These are phyloP conservation scores for Hemiscyllium ocellatum DNA, from an alignment of 2,113 vertebrate genomes.

Conservation along the genomic window DNA sequence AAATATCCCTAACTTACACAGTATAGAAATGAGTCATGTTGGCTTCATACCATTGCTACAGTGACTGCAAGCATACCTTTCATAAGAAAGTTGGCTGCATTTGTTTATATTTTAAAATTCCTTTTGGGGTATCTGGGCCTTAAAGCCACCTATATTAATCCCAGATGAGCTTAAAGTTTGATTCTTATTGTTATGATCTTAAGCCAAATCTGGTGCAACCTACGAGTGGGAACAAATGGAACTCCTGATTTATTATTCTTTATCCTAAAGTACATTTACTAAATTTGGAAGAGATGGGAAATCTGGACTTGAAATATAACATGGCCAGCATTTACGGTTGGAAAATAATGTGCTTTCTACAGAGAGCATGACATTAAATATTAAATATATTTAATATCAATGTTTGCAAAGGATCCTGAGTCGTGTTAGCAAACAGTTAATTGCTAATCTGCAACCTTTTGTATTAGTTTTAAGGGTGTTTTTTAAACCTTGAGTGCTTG, in stretches of 20 bases:
- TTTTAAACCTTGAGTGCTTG: neutral
- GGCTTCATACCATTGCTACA: neutral
- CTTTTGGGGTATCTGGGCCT: neutral
- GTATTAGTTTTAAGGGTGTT: neutral
- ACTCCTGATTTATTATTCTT: neutral
- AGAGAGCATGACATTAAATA: neutral
- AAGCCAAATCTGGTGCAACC: neutral
- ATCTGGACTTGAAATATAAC: neutral
- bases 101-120: neutral
- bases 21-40: neutral
- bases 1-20: neutral
- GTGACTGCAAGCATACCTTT: neutral
- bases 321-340: no score
- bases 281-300: neutral
- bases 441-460: neutral
- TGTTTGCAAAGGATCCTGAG: neutral
- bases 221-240: neutral
- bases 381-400: no score
- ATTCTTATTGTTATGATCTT: neutral
- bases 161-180: neutral
- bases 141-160: neutral
- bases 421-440: neutral
- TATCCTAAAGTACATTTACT: neutral
- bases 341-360: neutral
- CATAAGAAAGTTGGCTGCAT: neutral